A percentile compares a stretch with the other conserved stretches of the same genome.
Conservation (phyloP, 1,140 invertebrate genomes). For the Temnothorax longispinosus region DNA sequence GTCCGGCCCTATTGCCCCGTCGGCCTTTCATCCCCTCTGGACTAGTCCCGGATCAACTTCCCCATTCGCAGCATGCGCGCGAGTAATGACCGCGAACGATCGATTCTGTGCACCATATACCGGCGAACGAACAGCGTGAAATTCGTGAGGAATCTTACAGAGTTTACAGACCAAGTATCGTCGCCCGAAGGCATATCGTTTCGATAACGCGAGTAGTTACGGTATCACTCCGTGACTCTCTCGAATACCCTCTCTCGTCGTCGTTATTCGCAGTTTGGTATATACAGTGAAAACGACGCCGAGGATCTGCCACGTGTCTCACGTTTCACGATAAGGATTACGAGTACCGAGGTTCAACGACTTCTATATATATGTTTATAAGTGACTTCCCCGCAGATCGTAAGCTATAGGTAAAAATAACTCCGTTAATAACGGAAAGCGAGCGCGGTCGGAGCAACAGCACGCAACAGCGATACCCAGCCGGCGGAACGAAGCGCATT, state of each 20-base stretch:
- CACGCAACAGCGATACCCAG: constrained; percentile 44
- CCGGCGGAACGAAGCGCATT: constrained; percentile 18
- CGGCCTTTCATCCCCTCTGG: neutral
- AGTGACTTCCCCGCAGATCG: constrained; percentile 33
- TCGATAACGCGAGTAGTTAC: constrained; percentile 30
- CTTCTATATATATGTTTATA: neutral
- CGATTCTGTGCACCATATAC: constrained; percentile 54
- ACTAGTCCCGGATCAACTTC: constrained; percentile 6
- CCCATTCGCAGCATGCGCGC: constrained; percentile 51
- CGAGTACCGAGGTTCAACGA: constrained; percentile 44
- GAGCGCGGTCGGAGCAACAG: neutral
- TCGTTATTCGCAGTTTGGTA: constrained; percentile 33
- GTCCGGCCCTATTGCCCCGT: neutral
- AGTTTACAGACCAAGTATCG: neutral
- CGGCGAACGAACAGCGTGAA: constrained; percentile 36
- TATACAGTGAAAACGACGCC: neutral
- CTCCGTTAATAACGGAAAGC: constrained; percentile 54
- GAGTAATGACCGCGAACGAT: constrained; percentile 59
- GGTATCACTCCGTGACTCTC: no score
- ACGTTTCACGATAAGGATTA: constrained; percentile 29
- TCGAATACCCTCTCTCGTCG: constrained; percentile 10
- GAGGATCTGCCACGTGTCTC: neutral
- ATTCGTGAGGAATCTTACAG: constrained; percentile 34
- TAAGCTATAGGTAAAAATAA: constrained; percentile 51
- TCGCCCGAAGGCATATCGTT: constrained; percentile 29